Base-by-base conservation (phyloP, 1,140 invertebrate genomes). In the Bombus picipes region DNA sequence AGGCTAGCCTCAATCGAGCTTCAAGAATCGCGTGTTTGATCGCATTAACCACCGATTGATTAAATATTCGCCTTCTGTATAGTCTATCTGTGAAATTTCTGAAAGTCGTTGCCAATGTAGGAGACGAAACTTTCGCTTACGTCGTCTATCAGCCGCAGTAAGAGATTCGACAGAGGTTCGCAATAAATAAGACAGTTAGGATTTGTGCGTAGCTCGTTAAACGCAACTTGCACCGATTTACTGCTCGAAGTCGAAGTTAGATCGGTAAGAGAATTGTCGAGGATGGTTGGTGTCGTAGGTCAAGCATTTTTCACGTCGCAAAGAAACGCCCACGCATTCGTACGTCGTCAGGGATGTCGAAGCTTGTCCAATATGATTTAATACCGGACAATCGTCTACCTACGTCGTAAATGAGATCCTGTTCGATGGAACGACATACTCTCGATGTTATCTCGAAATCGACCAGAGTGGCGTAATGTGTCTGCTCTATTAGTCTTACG, bases 301-400 rank as follows among this genome's bases (percentile, higher is more conserved):
- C 82, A 85, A 37, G 59, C 32, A 83, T 85, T 72, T 89, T 90
- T 84, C 59, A n/a, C 72, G 53, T 18, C 22, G 37, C 70, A 66
- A 57, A 82, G 41, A 25, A 39, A 80, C 86, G 47, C 86, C 88
- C 74, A 89, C 86, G 82, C 74, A 57, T 34, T 22, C 28, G 39
- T 28, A 15, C 6, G 71, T 62, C n/a, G 75, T 37, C 32, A 18
- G 1, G 57, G 81, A 82, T 41, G 70, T 76, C 85, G 72, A 37
- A 41, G 66, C 81, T 89, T 75, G 81, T 81, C 71, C 76, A 81
- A 41, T 65, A 75, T 88, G 72, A 82, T 74, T 84, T 65, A 87
- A 88, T 41, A 43, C 57, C 68, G 53, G 59, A 78, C 72, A 39
- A 83, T 83, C 77, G 59, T 71, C 77, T 81, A 10, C 77, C 83